These are phyloP conservation scores for Alethe castanea DNA, from an alignment of 2,113 vertebrate genomes.

Conservation along the genomic window DNA sequence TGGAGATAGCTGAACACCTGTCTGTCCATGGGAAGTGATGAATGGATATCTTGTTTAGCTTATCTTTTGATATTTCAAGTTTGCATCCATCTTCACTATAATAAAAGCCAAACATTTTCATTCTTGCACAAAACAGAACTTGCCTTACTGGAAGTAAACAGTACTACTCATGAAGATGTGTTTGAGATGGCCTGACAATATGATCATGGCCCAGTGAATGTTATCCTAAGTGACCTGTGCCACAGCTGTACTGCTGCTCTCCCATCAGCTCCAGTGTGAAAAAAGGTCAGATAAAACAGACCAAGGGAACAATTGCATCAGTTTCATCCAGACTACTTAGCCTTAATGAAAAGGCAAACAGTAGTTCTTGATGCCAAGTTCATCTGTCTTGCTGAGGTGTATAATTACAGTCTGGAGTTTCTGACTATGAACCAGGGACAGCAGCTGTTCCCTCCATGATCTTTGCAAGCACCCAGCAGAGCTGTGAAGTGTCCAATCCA, in stretches of 20 bases:
- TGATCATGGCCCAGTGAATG: not conserved
- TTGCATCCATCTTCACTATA: not conserved
- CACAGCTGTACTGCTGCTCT: not conserved
- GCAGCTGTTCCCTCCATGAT: not conserved
- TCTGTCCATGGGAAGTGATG: not conserved
- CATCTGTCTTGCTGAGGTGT: constrained; percentile 9
- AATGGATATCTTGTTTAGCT: not conserved
- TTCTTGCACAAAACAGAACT: not conserved
- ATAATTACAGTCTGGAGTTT: constrained; percentile 47
- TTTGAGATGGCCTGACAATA: not conserved
- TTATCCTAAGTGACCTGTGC: not conserved
- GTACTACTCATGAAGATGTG: not conserved
- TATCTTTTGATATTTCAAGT: not conserved
- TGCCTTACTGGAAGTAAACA: not conserved
- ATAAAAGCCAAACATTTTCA: not conserved
- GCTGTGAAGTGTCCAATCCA: constrained; percentile 13
- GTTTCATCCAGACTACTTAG: not conserved
- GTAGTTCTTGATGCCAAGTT: constrained; percentile 9
- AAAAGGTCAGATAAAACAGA: not conserved
- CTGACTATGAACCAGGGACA: constrained; percentile 8
- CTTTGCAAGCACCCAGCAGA: constrained; percentile 3
- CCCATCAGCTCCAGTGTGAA: not conserved
- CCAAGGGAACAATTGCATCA: not conserved
- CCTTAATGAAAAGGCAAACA: constrained; percentile 30
- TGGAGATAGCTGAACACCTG: not conserved